Conservation (phyloP, 2,888 invertebrate species). For the Dasysyrphus albostriatus region DNA sequence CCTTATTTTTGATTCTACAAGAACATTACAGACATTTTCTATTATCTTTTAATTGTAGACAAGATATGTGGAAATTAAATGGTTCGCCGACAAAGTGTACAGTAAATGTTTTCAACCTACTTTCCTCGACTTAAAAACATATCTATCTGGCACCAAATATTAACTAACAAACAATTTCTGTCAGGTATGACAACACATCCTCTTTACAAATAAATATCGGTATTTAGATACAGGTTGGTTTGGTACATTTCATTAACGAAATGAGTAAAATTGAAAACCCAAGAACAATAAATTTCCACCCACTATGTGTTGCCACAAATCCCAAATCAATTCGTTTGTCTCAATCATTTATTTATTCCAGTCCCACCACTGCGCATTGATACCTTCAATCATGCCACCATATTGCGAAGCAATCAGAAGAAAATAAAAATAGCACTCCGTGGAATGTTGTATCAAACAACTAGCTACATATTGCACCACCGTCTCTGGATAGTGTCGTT, state of each 20-base stretch:
- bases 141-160: too few relatives aligned
- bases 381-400: conserved; percentile 64
- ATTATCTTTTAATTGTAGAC: too few relatives aligned
- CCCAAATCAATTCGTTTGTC: conserved; percentile 71
- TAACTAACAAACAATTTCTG: too few relatives aligned
- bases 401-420: conserved; percentile 52
- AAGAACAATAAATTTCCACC: conserved; percentile 42
- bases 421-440: conserved; percentile 42
- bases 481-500: conserved; percentile 48
- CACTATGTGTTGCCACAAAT: conserved; percentile 46
- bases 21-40: too few relatives aligned
- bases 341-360: conserved; percentile 69
- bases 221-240: background rate
- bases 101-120: too few relatives aligned
- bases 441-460: background rate
- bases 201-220: background rate
- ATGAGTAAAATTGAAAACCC: conserved; percentile 59
- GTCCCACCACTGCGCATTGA: conserved; percentile 60
- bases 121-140: too few relatives aligned
- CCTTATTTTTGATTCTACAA: too few relatives aligned
- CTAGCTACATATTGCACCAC: conserved; percentile 10
- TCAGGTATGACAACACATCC: background rate
- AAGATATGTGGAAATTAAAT: too few relatives aligned
- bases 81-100: too few relatives aligned
- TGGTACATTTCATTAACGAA: conserved; percentile 65